Evolutionary conservation across 2,113 vertebrate genomes (phyloP).

Genomic region (Corydoras maculifer): DNA sequence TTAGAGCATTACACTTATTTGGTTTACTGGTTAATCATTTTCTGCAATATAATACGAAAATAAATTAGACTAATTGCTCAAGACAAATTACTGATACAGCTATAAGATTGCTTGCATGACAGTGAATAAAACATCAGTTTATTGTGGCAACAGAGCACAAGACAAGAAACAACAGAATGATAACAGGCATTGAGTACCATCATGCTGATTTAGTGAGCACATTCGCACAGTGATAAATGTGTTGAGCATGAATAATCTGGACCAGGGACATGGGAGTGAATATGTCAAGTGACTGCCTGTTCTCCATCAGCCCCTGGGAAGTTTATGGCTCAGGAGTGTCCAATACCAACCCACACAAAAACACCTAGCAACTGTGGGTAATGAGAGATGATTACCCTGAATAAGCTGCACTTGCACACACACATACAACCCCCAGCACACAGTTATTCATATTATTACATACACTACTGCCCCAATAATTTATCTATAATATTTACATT

Average conservation of each 20-base stretch:
- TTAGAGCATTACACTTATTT: no score
- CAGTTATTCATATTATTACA: background rate
- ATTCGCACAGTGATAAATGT: constrained; percentile 52
- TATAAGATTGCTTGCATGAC: no score
- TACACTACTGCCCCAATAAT: constrained; percentile 31
- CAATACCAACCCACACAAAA: constrained; percentile 36
- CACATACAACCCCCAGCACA: constrained; percentile 2
- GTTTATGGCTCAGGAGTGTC: constrained; percentile 49
- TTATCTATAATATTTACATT: constrained; percentile 20
- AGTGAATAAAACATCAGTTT: background rate
- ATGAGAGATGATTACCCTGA: constrained; percentile 69
- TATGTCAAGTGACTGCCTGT: constrained; percentile 69
- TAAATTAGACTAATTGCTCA: no score
- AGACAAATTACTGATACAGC: no score
- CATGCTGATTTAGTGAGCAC: constrained; percentile 49
- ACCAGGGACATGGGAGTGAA: constrained; percentile 53
- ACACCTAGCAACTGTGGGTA: constrained; percentile 59
- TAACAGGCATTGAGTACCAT: constrained; percentile 42
- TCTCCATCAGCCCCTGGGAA: constrained; percentile 63
- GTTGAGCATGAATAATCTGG: constrained; percentile 42
- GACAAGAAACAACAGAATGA: constrained; percentile 42
- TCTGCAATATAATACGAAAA: no score
- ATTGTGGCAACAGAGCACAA: constrained; percentile 4
- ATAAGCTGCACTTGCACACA: constrained; percentile 55
- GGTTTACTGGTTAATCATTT: no score